Base-by-base conservation (phyloP, 92 coral and sea anemone species). In the Muricea muricata region DNA sequence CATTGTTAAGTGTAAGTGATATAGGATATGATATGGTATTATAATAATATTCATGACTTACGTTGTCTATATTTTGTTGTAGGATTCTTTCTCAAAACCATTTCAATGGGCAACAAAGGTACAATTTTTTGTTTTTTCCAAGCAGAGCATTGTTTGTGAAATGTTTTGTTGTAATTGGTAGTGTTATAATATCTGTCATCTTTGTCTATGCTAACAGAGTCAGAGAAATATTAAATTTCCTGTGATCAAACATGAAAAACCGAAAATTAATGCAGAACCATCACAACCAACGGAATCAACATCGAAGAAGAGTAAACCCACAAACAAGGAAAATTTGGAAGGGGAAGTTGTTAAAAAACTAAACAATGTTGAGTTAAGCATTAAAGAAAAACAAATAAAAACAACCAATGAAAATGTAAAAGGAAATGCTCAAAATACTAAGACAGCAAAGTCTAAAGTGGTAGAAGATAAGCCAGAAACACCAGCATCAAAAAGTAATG, bases 81-180 rank as follows among this genome's bases (percentile, higher is more conserved):
- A 75, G 80, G 80, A 75, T 75, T 75, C 80, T 17, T 75, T 75
- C 45, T 75, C 80, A 0, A 28, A 55, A 4, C 80, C 80, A 24
- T 75, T 75, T 29, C 80, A 75, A 14, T 75, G 80, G 80, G 65
- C 65, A 11, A 75, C 80, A 75, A 75, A 75, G 80, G 80, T 75
- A 23, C 20, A 1, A 31, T 20, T n/a, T 3, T 20, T 39, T 40
- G n/a, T 39, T 41, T n/a, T 28, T 12, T 13, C 14, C 50, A 35
- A 26, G 5, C 31, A 65, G 6, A 45, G 9, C 6, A 12, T 9
- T 28, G 30, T 63, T 13, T 30, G 28, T 63, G n/a, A 2, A 32
- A 63, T 28, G 35, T 25, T 63, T 32, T 14, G n/a, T n/a, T n/a
- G 17, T 18, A 13, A 45, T 50, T 2, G 1, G 7, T 31, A 5